Base-by-base conservation (phyloP, 2,888 invertebrate species). In the Dryobota labecula region DNA sequence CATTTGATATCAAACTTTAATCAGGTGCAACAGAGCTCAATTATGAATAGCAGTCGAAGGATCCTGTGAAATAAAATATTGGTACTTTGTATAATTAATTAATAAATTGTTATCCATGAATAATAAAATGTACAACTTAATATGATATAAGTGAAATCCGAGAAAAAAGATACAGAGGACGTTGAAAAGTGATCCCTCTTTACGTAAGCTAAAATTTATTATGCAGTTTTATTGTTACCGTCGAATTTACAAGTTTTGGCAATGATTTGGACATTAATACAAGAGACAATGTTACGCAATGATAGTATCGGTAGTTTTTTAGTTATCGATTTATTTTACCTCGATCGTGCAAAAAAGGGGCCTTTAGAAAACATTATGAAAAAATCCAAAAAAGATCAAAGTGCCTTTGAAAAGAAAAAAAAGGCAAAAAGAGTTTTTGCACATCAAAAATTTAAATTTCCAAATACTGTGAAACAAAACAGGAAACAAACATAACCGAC, bases 401-500 rank as follows among this genome's bases (percentile, higher is more conserved):
- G 2, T 24, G n/a, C 11, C 27, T 24, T 24, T 13, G 4, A 30
- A 51, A 33, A 0, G 0, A 24, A 51, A 27, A 33, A 45, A 49
- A 58, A 61, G 13, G 18, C 47, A 49, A 43, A 66, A 49, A 8
- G 0, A 49, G 0, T 43, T 41, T 61, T 79, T 53, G 45, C 27
- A 36, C 43, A 41, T 13, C 7, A 38, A 64, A 38, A 79, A 27
- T 36, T 8, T 36, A 49, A 13, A 47, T 60, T 64, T 51, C 79
- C 66, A 78, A 73, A 74, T 64, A 80, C 75, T 83, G 86, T 80
- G 72, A 90, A 85, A 82, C 84, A 80, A 73, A 87, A 89, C 91
- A 92, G 92, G 91, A 93, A 93, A 92, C 88, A 77, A 85, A 82
- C 82, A 88, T 78, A 76, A 82, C 74, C 60, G 82, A 86, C 85